phyloP scores from a whole-genome alignment of 2,888 invertebrate species.

The Hofmannophila pseudospretella region DNA sequence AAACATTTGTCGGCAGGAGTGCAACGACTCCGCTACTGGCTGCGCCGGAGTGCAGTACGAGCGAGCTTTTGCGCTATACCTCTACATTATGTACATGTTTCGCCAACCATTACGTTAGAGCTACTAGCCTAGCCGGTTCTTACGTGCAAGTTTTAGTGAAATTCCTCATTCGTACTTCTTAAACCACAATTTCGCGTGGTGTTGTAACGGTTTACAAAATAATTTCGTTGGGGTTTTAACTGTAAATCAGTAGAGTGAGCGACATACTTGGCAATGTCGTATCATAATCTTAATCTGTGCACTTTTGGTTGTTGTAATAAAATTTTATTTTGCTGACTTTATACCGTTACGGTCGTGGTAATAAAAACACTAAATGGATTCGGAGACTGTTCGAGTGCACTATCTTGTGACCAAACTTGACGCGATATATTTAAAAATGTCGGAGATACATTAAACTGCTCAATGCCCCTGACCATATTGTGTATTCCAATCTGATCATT shows the following conservation, averaged over 20 bases:
- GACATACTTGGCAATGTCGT: constrained; percentile 3
- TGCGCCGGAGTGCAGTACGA: constrained; percentile 28
- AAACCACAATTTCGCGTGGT: neutral
- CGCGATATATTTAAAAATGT: constrained; percentile 9
- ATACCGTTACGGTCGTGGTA: constrained; percentile 19
- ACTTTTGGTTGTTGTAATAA: constrained; percentile 9
- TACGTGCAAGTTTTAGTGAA: neutral
- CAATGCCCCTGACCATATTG: constrained; percentile 28
- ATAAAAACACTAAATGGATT: constrained; percentile 8
- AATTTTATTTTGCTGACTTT: constrained; percentile 16
- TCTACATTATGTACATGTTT: constrained; percentile 18
- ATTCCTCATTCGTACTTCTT: constrained; percentile 2
- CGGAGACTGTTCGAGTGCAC: constrained; percentile 16
- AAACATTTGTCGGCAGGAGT: constrained; percentile 32
- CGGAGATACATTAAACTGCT: neutral
- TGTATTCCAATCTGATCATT: constrained; percentile 25
- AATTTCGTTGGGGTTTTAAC: neutral
- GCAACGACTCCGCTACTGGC: constrained; percentile 44
- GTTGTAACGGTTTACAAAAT: constrained; percentile 1
- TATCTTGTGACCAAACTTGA: constrained; percentile 1
- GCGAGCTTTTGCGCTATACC: constrained; percentile 26
- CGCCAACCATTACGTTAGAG: constrained; percentile 1
- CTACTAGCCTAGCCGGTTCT: neutral
- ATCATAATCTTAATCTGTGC: constrained; percentile 6
- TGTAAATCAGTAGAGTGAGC: constrained; percentile 3